phyloP scores from a whole-genome alignment of 2,113 vertebrate species.

The Burhinus bistriatus region DNA sequence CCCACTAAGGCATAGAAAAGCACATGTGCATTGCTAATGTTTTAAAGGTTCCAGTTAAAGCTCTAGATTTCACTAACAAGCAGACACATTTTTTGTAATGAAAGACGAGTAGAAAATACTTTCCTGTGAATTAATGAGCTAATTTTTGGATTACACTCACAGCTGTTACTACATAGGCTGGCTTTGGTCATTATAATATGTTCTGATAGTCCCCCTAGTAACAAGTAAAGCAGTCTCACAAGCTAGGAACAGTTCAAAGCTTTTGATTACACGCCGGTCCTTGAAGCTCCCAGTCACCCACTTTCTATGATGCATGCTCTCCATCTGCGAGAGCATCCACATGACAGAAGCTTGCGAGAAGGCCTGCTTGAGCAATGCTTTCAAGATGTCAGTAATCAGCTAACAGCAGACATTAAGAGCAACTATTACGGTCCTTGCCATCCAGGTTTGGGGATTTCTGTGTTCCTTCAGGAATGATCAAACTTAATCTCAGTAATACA shows the following conservation, averaged over 20 bases:
- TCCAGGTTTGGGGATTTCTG: slow-evolving; percentile 11
- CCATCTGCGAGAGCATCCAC: slow-evolving; percentile 48
- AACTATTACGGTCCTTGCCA: background rate
- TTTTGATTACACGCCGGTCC: slow-evolving; percentile 75
- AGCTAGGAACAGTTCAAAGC: slow-evolving; percentile 63
- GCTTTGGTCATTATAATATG: slow-evolving; percentile 77
- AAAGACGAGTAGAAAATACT: slow-evolving; percentile 64
- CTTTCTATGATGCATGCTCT: background rate
- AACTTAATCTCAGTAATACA: background rate
- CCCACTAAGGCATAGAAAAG: slow-evolving; percentile 20
- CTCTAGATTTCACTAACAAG: slow-evolving; percentile 15
- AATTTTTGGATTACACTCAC: slow-evolving; percentile 71
- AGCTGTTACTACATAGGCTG: slow-evolving; percentile 74
- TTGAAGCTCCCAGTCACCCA: slow-evolving; percentile 70
- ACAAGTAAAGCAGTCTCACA: slow-evolving; percentile 70
- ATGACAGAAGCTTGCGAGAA: slow-evolving; percentile 71
- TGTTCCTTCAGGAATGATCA: slow-evolving; percentile 48
- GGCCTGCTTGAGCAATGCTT: slow-evolving; percentile 67
- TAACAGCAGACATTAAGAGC: slow-evolving; percentile 68
- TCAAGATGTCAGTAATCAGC: slow-evolving; percentile 84
- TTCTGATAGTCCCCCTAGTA: slow-evolving; percentile 74
- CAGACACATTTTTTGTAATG: slow-evolving; percentile 25
- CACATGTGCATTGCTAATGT: slow-evolving; percentile 43
- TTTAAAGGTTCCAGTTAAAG: slow-evolving; percentile 32
- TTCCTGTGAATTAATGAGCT: slow-evolving; percentile 70